These are phyloP conservation scores for Hypotaenidia okinawae DNA, from an alignment of 2,797 vertebrate species.

Conservation along the genomic window DNA sequence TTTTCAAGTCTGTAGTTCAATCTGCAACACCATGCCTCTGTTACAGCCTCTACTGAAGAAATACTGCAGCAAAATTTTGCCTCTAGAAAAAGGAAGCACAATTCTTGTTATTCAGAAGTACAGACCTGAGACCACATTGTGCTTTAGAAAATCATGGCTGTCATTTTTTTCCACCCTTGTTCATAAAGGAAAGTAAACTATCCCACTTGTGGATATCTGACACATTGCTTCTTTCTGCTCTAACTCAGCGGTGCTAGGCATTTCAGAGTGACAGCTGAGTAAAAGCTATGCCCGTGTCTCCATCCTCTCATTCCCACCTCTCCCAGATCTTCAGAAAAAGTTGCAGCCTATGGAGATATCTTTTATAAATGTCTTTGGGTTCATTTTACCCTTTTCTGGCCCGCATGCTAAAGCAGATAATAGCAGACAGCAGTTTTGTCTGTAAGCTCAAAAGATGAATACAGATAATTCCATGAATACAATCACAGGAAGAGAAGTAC, in stretches of 20 bases:
- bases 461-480: background rate
- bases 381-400: background rate
- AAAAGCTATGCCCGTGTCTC: background rate
- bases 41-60: conserved; percentile 3
- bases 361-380: background rate
- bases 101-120: background rate
- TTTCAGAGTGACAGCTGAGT: background rate
- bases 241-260: background rate
- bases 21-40: background rate
- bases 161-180: background rate
- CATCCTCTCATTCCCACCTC: background rate
- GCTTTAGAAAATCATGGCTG: background rate
- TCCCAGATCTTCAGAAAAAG: background rate
- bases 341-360: background rate
- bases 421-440: background rate
- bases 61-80: background rate
- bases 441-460: background rate
- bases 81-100: background rate
- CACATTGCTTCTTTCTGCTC: background rate
- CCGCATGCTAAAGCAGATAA: background rate
- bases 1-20: background rate
- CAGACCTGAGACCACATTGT: background rate
- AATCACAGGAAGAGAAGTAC: background rate
- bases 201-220: background rate
- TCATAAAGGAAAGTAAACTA: background rate